Base-by-base conservation (phyloP, 92 coral and sea anemone genomes). In the Anthopleura xanthogrammica region DNA sequence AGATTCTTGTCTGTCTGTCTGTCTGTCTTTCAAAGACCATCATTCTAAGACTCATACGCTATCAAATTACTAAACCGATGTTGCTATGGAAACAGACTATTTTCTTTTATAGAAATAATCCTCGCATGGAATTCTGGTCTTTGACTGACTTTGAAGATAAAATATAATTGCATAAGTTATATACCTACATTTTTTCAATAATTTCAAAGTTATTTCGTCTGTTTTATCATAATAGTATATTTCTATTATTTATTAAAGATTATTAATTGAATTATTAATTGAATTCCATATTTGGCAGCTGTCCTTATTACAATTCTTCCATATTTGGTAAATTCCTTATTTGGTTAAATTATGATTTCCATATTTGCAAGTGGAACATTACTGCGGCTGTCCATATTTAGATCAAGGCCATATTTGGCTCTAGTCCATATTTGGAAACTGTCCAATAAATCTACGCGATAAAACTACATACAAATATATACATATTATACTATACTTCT, bases 391-490 rank as follows among this genome's bases (percentile, higher is more conserved):
- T 9, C 29, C 11, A 20, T 62, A 62, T 62, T 62, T 7, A 62
- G 70, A 20, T n/a, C 70, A 62, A 68, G 16, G 29, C 74, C 42
- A 68, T 68, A 68, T 68, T 68, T 68, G 74, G 74, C 74, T 12
- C 9, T 22, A 19, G 70, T 62, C 70, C 42, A 68, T 68, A 68
- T 68, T 68, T 29, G 43, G 42, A 68, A 68, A 42, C 16, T 68
- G 41, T 68, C 74, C 5, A 24, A 62, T 64, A 20, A 10, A 64
- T 22, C 10, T 29, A 46, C 50, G 50, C 7, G 50, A 46, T 46
- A 46, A 46, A 46, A 46, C 39, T 68, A 68, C 16, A 23, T 23
- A 68, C 41, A 68, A 68, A 68, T 68, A 68, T 23, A 68, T 36
- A 68, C 16, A 68, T 10, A 68, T 64, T 68, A 68, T 29, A 68